Evolutionary conservation across 2,888 invertebrate genomes (phyloP), one percentile per base, ranked within the genome.

Genomic region (Tortrix viridana): DNA sequence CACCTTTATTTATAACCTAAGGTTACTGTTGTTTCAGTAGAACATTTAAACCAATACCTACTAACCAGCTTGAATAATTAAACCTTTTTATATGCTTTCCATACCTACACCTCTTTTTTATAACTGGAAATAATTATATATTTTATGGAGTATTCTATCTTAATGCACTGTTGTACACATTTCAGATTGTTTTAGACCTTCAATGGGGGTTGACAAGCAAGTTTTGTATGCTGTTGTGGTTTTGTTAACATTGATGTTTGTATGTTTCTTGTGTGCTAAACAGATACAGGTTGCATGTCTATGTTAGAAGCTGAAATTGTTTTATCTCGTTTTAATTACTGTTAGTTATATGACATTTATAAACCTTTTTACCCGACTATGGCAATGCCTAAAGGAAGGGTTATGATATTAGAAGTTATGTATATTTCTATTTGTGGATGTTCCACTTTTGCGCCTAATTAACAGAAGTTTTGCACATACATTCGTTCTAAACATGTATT

Each of bases 201-300:
- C 76, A 78, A 88, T 88, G 88, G 84, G 84, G 77, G 75, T 75
- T 65, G 76, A 82, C 77, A 87, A 85, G 88, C 88, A 88, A 88
- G 88, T 88, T 26, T 41, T 67, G 65, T 69, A 69, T 67, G 55
- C 69, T 68, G 67, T 69, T 66, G 64, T 65, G 53, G 41, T 58
- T 65, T 49, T 69, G 67, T 65, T 70, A 5, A 26, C 7, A 48
- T 48, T 48, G 52, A 12, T 58, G 58, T 48, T 43, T 57, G 60
- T 23, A 12, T 43, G 19, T 59, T 43, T 6, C 0, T 18, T 32
- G 9, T 32, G 32, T 12, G 32, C n/a, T n/a, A 26, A 9, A 6
- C 9, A 1, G 26, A 32, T 9, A 32, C 32, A 32, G 12, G 32
- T 12, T 2, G 38, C 38, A 41, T 41, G n/a, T 16, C 41, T 41